Base-by-base conservation (phyloP, 2,113 vertebrate species). In the Pyrgilauda ruficollis region DNA sequence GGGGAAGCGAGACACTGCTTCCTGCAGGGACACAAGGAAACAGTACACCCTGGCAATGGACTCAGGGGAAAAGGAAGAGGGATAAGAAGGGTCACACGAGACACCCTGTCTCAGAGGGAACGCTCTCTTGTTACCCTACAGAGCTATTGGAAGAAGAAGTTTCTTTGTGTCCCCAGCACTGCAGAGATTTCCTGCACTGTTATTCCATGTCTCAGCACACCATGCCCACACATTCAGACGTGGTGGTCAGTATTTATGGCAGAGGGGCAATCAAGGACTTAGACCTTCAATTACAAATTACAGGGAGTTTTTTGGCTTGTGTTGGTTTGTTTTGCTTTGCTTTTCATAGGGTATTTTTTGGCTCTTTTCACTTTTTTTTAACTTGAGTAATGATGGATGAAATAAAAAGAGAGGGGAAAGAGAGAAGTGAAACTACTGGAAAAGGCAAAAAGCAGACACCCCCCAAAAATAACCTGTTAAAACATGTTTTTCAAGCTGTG, bases 1-100 rank as follows among this genome's bases (percentile, higher is more conserved):
- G 0, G 98, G 98, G 76, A 98, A 98, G 87, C 98, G 97, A 1
- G 98, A 98, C 80, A 99, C 97, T 2, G 98, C 98, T 81, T 99
- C 98, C 99, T 98, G 93, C 2, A 21, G 84, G 75, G 84, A 96
- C 13, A 89, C 11, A 90, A 92, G 75, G 62, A 35, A 84, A 92
- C 7, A 73, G 41, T 94, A 49, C 1, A 10, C 56, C 37, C 61
- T 79, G 62, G 31, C 66, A 92, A 24, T 35, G 41, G 31, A 50
- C 90, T 94, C 67, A 66, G 49, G 72, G 73, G 63, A 82, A 91
- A 79, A 79, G 84, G 74, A 95, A 93, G 21, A 91, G 9, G n/a
- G 80, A 87, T 87, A 89, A 96, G 84, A 55, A 93, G 30, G 28
- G n/a, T 82, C 80, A 91, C 43, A 59, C 0, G 1, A 72, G 70